phyloP scores from a whole-genome alignment of 2,888 invertebrate genomes.

The Lasioglossum morio region DNA sequence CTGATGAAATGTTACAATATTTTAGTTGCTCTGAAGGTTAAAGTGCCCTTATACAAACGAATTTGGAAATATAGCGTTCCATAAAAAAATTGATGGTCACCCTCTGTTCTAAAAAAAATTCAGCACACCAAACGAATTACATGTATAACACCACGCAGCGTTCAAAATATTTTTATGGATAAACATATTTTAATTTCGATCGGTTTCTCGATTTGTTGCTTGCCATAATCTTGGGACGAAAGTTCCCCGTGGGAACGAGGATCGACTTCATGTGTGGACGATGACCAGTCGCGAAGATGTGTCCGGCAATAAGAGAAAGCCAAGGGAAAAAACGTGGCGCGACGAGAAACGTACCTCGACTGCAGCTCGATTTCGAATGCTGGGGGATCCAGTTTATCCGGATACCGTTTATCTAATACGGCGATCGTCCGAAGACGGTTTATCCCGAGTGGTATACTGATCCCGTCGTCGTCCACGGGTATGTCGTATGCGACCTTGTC shows the following conservation, averaged over 20 bases:
- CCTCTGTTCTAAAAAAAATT: no score
- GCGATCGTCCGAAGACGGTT: constrained; percentile 60
- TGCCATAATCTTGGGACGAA: background rate
- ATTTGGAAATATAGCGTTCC: no score
- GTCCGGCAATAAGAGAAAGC: constrained; percentile 53
- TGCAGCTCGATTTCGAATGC: constrained; percentile 53
- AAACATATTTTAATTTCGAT: background rate
- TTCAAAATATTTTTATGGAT: background rate
- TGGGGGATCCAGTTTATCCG: constrained; percentile 63
- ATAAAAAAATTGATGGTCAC: no score
- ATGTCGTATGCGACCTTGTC: constrained; percentile 58
- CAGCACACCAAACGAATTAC: no score
- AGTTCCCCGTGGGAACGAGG: background rate
- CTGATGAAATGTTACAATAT: no score
- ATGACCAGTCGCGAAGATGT: background rate
- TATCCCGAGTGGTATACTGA: constrained; percentile 59
- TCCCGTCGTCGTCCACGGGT: constrained; percentile 48
- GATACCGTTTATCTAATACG: constrained; percentile 63
- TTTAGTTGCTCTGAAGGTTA: no score
- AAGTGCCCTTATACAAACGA: no score
- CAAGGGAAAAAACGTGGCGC: constrained; percentile 26
- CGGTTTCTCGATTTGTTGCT: background rate
- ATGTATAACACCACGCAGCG: no score
- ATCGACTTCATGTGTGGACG: constrained; percentile 9
- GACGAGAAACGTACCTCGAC: constrained; percentile 21